Evolutionary conservation across 2,888 invertebrate species (phyloP), one percentile per base, ranked within the genome.

Genomic region (Eucera pruinosa): DNA sequence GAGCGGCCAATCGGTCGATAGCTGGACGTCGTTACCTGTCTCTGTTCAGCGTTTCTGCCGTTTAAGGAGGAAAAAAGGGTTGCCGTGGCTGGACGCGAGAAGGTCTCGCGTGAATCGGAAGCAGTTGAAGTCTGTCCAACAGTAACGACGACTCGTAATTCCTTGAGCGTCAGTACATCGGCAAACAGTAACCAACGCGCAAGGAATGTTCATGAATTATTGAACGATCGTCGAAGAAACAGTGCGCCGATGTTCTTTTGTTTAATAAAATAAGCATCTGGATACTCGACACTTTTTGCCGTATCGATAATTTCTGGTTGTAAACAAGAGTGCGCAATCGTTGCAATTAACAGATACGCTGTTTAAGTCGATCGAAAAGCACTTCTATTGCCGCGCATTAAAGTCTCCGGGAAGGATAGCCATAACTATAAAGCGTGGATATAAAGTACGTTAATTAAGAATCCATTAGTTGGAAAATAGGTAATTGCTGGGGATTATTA

Each of bases 111-210:
- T 43, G 65, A 78, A 78, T 76, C 81, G 67, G 57, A 69, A 73
- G 55, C 72, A 25, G 68, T 71, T 41, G 36, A 36, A 39, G 39
- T 48, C 75, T 18, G 48, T 62, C 36, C 7, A 5, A 18, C 70
- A 54, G 60, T 73, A 80, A 76, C 81, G 62, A 73, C 70, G 65
- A 58, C 65, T 68, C 72, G 80, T 68, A 75, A 65, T 60, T 69
- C 45, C 55, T 50, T 25, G 20, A 5, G n/a, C n/a, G n/a, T 27
- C 27, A 23, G 15, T 2, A 20, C 27, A 39, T n/a, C 11, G n/a
- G 52, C 55, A 41, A 47, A 58, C 48, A 61, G 67, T 54, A 52
- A 62, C 50, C 60, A 52, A 60, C 57, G 23, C 58, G 39, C 0
- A 41, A 9, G 13, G 41, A 25, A 18, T 25, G 58, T 54, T 70